phyloP scores from a whole-genome alignment of 2,797 vertebrate species.

The Eremophila alpestris region DNA sequence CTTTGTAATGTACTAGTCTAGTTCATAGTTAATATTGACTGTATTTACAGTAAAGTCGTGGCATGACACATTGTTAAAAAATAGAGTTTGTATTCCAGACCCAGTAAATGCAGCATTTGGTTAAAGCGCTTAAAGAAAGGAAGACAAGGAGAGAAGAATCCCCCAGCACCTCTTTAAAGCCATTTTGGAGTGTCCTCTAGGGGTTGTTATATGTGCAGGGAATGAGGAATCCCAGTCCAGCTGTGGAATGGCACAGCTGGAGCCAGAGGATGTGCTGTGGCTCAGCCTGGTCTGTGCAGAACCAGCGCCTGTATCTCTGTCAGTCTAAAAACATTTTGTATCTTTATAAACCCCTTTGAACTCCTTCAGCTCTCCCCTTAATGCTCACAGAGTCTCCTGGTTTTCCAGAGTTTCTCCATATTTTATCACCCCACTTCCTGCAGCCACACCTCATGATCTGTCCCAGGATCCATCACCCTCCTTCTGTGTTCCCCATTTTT shows the following conservation, averaged over 20 bases:
- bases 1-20: background rate
- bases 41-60: background rate
- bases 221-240: background rate
- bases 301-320: background rate
- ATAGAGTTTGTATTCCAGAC: background rate
- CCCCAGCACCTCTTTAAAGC: background rate
- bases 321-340: background rate
- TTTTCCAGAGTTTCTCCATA: background rate
- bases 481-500: background rate
- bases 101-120: background rate
- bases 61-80: too few relatives aligned
- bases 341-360: background rate
- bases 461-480: background rate
- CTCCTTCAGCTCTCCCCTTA: background rate
- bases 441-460: background rate
- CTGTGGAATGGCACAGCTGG: background rate
- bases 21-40: background rate
- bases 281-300: background rate
- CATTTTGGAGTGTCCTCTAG: background rate
- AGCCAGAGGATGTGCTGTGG: background rate
- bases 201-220: background rate
- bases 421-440: background rate
- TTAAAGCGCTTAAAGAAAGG: background rate
- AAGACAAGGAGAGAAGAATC: background rate
- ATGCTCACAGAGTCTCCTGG: background rate